These are phyloP conservation scores for Sphaerophoria taeniata DNA, from an alignment of 2,888 invertebrate species.

Conservation along the genomic window DNA sequence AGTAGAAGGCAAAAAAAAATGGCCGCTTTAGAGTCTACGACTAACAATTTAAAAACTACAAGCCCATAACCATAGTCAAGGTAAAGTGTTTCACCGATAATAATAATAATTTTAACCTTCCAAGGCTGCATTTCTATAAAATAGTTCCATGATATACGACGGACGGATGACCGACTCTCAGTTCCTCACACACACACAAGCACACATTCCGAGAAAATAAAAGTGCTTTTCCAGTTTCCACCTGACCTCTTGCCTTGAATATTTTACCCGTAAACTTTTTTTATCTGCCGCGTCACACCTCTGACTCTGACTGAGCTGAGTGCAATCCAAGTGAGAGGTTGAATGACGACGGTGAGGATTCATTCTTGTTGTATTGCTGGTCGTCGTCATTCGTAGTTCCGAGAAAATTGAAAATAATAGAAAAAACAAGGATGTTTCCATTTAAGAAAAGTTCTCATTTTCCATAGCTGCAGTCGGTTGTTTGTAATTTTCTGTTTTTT, in stretches of 20 bases:
- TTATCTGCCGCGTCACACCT: slow-evolving; percentile 22
- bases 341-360: slow-evolving; percentile 3
- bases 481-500: not conserved
- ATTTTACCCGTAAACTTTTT: not conserved
- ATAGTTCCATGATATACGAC: not conserved
- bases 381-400: not conserved
- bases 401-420: not conserved
- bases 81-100: slow-evolving; percentile 72
- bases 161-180: slow-evolving; percentile 39
- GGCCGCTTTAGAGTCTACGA: slow-evolving; percentile 56
- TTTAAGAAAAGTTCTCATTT: slow-evolving; percentile 47
- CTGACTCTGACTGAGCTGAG: slow-evolving; percentile 42
- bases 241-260: slow-evolving; percentile 72
- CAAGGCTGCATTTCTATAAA: slow-evolving; percentile 43
- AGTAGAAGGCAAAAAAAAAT: slow-evolving; percentile 60
- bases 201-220: not conserved
- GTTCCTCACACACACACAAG: slow-evolving; percentile 9
- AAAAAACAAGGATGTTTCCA: slow-evolving; percentile 52
- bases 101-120: slow-evolving; percentile 58
- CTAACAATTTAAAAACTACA: not conserved
- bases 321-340: slow-evolving; percentile 54
- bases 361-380: slow-evolving; percentile 1
- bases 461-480: not conserved
- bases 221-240: not conserved
- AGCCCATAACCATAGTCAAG: slow-evolving; percentile 65